Base-by-base conservation (phyloP, 2,888 invertebrate species). In the Metopia argyrocephala region DNA sequence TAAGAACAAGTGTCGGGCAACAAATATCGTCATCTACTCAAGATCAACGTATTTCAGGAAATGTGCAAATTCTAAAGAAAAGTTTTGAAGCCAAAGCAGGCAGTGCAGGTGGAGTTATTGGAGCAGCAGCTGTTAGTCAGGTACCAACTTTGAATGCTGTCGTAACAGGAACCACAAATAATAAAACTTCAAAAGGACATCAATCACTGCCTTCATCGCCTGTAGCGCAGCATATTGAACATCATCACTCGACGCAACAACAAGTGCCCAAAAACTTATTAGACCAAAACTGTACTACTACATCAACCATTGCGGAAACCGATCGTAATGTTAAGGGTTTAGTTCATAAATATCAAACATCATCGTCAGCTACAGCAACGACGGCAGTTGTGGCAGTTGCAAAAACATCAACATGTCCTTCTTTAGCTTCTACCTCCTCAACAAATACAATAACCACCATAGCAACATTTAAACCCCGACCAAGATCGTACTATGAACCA, bases 21-120 rank as follows among this genome's bases (percentile, higher is more conserved):
- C 82, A 76, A 48, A 64, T 59, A 69, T 83, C 83, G 81, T 85
- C 88, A 86, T 15, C 87, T 61, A 81, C 81, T 7, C 87, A 87
- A 28, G 88, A 88, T 82, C 88, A 88, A 78, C 87, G 88, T 31
- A 85, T 92, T 78, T 92, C 93, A 54, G 96, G 96, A 28, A 94
- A 95, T 89, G 97, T 97, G 84, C 94, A 94, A 92, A 95, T 94
- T 92, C 93, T 96, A 85, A 96, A 96, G 90, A 95, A 95, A 89
- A 96, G 96, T 89, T 96, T 97, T 89, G 97, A 97, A 91, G 96
- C 96, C 66, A 95, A 95, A 89, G 90, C 90, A 15, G 85, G 84
- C n/a, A 80, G 71, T 65, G 83, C 81, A 5, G 83, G 83, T 52
- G 64, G 59, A 21, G 61, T 27, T 31, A 65, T 48, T 20, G 59